These are phyloP conservation scores for Crematogaster levior DNA, from an alignment of 2,888 invertebrate species.

Conservation along the genomic window DNA sequence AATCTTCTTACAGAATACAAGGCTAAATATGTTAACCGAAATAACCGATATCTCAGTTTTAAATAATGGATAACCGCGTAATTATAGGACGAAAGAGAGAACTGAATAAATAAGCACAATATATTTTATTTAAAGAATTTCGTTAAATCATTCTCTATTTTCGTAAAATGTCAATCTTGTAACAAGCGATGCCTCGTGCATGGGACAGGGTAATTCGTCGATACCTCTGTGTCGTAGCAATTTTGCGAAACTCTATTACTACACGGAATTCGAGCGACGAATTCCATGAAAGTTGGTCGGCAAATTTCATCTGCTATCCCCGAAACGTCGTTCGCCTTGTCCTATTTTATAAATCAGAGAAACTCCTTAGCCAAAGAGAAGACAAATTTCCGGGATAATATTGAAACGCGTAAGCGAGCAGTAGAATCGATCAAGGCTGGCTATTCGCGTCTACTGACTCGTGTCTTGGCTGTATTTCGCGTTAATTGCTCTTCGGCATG, in stretches of 20 bases:
- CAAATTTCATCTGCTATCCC: background rate
- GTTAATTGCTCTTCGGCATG: conserved; percentile 31
- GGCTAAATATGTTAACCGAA: background rate
- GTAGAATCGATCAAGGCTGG: conserved; percentile 34
- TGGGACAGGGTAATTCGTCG: background rate
- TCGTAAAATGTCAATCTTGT: background rate
- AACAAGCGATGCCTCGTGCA: background rate
- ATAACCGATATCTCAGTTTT: conserved; percentile 4
- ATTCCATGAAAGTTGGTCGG: background rate
- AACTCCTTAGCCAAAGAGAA: background rate
- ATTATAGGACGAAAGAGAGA: background rate
- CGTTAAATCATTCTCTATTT: background rate
- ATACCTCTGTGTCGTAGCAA: background rate
- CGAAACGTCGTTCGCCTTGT: background rate
- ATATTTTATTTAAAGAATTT: background rate
- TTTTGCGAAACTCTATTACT: background rate
- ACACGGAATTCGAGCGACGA: background rate
- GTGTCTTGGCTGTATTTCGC: conserved; percentile 31
- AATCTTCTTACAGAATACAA: no score
- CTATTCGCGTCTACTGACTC: conserved; percentile 31
- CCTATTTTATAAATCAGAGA: background rate
- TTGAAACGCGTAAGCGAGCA: conserved; percentile 4
- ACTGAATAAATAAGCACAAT: background rate
- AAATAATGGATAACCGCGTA: no score
- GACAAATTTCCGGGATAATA: conserved; percentile 30